Percentiles rank a stretch among this genome's conserved stretches.
phyloP scores from a whole-genome alignment of 2,797 vertebrate species.

The Lagorchestes hirsutus region DNA sequence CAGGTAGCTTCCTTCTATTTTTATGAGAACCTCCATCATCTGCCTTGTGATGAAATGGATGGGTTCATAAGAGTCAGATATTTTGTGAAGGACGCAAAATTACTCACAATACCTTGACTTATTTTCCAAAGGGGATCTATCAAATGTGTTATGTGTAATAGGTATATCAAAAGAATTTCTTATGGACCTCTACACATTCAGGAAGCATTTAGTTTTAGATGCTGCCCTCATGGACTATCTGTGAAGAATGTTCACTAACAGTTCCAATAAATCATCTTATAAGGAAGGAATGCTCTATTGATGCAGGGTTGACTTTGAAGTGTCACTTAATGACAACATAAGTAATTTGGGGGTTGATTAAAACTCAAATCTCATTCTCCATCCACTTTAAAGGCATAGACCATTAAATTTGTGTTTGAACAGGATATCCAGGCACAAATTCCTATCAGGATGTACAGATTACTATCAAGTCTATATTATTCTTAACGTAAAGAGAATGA shows the following conservation, averaged over 20 bases:
- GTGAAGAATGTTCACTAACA: slow-evolving; percentile 81
- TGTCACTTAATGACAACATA: slow-evolving; percentile 50
- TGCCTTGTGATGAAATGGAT: slow-evolving; percentile 52
- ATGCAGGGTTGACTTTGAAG: slow-evolving; percentile 76
- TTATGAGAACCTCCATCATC: slow-evolving; percentile 53
- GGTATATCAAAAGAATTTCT: slow-evolving; percentile 19
- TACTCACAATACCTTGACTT: slow-evolving; percentile 4
- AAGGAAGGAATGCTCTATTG: slow-evolving; percentile 78
- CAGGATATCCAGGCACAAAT: slow-evolving; percentile 50
- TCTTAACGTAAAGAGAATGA: slow-evolving; percentile 48
- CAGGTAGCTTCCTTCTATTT: slow-evolving; percentile 77
- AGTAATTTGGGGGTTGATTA: slow-evolving; percentile 36
- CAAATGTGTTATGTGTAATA: not conserved
- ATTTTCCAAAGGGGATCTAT: slow-evolving; percentile 20
- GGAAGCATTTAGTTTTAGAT: slow-evolving; percentile 34
- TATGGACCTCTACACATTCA: not conserved
- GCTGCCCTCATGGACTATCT: slow-evolving; percentile 67
- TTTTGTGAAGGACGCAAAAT: slow-evolving; percentile 64
- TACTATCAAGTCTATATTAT: slow-evolving; percentile 30
- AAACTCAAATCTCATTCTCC: slow-evolving; percentile 29
- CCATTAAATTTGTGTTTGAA: slow-evolving; percentile 53
- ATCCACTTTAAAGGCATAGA: slow-evolving; percentile 56
- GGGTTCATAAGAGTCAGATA: slow-evolving; percentile 62
- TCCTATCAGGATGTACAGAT: slow-evolving; percentile 22
- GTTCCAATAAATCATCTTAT: slow-evolving; percentile 70